These are phyloP conservation scores for Myotis davidii DNA, from an alignment of 2,113 vertebrate species.

Conservation along the genomic window DNA sequence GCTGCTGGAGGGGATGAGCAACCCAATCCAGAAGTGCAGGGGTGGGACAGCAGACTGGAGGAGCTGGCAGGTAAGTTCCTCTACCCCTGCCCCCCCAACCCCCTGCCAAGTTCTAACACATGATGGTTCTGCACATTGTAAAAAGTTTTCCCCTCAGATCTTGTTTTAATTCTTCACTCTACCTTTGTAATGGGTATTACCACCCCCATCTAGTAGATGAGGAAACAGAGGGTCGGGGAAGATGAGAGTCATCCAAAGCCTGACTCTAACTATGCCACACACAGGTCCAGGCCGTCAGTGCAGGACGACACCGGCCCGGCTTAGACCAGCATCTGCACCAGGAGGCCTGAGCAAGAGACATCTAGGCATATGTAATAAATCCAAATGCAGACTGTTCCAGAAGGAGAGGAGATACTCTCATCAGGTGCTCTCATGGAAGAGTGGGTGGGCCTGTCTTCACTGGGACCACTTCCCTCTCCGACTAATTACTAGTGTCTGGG, in stretches of 20 bases:
- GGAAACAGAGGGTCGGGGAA: neutral
- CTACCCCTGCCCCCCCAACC: neutral
- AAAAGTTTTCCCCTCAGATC: neutral
- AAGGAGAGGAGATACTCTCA: neutral
- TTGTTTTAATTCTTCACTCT: neutral
- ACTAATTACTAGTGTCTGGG: neutral
- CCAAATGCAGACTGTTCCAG: neutral
- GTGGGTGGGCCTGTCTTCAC: neutral
- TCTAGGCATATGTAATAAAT: neutral
- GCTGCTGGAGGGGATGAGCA: neutral
- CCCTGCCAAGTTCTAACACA: neutral
- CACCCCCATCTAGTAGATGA: neutral
- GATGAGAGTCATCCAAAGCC: neutral
- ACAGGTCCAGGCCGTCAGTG: neutral
- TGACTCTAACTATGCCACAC: neutral
- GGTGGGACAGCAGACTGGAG: neutral
- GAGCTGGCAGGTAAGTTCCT: neutral
- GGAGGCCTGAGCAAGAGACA: neutral
- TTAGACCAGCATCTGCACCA: neutral
- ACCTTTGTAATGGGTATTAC: neutral
- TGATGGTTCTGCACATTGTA: neutral
- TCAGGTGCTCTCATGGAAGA: neutral
- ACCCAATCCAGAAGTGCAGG: neutral
- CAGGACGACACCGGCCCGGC: neutral
- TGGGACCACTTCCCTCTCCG: neutral